A percentile compares a stretch with the other conserved stretches of the same genome.
Conservation (phyloP, 1,140 invertebrate genomes). For the Arctopsyche grandis region DNA sequence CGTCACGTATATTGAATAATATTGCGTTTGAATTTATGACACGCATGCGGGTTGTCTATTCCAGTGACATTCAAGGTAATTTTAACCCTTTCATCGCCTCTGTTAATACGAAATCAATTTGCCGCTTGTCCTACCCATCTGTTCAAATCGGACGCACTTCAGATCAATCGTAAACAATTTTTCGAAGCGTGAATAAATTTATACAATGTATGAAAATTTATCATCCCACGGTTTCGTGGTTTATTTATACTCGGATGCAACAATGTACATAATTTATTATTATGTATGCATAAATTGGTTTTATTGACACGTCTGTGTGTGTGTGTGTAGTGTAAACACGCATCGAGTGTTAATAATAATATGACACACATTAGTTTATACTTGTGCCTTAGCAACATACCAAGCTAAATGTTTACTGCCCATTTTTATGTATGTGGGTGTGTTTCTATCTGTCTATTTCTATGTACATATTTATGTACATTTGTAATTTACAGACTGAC, state of each 20-base stretch:
- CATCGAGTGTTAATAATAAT: conserved; percentile 12
- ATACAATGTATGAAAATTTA: no score
- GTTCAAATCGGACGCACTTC: no score
- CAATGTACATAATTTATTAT: conserved; percentile 2
- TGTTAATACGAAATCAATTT: no score
- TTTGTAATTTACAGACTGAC: background rate
- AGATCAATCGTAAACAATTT: no score
- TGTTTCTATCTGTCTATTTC: background rate
- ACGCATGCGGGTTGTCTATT: background rate
- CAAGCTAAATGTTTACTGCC: background rate
- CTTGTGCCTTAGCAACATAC: background rate
- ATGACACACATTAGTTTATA: conserved; percentile 27
- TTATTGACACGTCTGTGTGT: conserved; percentile 8
- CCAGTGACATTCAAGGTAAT: no score
- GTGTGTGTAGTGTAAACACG: conserved; percentile 1
- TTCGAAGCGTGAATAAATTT: no score
- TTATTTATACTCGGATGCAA: background rate
- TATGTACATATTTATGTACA: background rate
- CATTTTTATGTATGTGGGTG: background rate
- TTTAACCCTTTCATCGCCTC: no score
- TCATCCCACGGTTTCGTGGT: background rate
- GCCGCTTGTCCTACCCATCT: no score
- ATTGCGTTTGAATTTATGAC: background rate
- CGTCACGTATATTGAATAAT: background rate
- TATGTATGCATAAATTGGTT: background rate